Evolutionary conservation across 2,888 invertebrate species (phyloP), one percentile per base, ranked within the genome.

Genomic region (Tachina fera): DNA sequence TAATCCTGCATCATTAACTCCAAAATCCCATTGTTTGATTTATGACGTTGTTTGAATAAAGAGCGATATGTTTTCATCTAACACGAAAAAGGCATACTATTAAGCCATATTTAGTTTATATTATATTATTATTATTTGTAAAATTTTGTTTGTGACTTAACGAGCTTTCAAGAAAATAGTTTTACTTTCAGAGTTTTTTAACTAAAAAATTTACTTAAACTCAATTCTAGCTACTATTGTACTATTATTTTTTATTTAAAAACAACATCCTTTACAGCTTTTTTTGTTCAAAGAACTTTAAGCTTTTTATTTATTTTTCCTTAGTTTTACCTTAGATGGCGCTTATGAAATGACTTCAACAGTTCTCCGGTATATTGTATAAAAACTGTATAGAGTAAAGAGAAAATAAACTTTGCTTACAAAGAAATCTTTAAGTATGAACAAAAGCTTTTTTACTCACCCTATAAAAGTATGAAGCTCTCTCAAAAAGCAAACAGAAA

Each of bases 311-410:
- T 68, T 9, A 10, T 9, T 45, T 56, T 65, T 72, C 49, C 51
- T 31, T 31, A 45, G 9, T 65, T 75, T 82, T 22, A 61, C 82
- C 61, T 61, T 16, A 86, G 86, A 86, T 86, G 86, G 79, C 86
- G 86, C 83, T 61, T 43, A 72, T 60, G 19, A 53, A 39, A 19
- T 31, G 31, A 16, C 11, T 56, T 67, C 60, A 19, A 83, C 77
- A 63, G 71, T 82, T 82, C 51, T 76, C 45, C 51, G 58, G 43
- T 16, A 58, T 39, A 43, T 9, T 22, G 10, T 41, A 43, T 39
- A 16, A 39, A 19, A 22, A 49, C 4, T 9, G 16, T 16, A 53
- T 16, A 8, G 2, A 6, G 6, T 6, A 31, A 31, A 31, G 31
- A 6, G 31, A 6, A 68, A 16, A 1, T 11, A 16, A 47, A 51